Base-by-base conservation (phyloP, 2,797 vertebrate genomes). In the Garrulus glandarius region DNA sequence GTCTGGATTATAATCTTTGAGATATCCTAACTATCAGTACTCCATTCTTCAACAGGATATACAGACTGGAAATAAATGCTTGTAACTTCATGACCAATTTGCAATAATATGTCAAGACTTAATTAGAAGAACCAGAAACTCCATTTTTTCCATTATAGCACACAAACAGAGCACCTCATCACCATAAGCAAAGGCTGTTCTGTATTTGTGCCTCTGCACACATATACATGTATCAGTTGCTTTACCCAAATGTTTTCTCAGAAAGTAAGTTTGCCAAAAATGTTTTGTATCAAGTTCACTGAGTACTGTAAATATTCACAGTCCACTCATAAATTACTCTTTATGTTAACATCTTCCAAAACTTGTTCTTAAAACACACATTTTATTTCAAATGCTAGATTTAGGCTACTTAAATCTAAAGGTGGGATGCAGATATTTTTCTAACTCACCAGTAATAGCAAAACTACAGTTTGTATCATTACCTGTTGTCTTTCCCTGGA, bases 401-500 rank as follows among this genome's bases (percentile, higher is more conserved):
- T 41, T 15, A 77, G 19, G 36, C 21, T 34, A n/a, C 49, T 81
- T 68, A 24, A n/a, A 46, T 43, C 19, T 39, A 29, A 41, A 77
- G 69, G 13, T 44, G 11, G 23, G 50, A 80, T 44, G 56, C 2
- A 30, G 12, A 43, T 29, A 47, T 1, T 47, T 43, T 57, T 39
- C 32, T 34, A 77, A 44, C 26, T 86, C 74, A 80, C 11, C 39
- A 50, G 13, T 16, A 76, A 46, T 0, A 77, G 39, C 18, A 46
- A 50, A 89, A 36, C 14, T 10, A 69, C 15, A 34, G 13, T 72
- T 57, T 52, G 16, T 44, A n/a, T 50, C 68, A 88, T 97, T 98
- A 99, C 99, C 99, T 99, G 99, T 99, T 99, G 97, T 99, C 99
- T 97, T 99, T 99, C 97, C 99, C 99, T 97, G 99, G 99, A 97